Conservation (phyloP, 2,888 invertebrate species). For the Perithous albicinctus region DNA sequence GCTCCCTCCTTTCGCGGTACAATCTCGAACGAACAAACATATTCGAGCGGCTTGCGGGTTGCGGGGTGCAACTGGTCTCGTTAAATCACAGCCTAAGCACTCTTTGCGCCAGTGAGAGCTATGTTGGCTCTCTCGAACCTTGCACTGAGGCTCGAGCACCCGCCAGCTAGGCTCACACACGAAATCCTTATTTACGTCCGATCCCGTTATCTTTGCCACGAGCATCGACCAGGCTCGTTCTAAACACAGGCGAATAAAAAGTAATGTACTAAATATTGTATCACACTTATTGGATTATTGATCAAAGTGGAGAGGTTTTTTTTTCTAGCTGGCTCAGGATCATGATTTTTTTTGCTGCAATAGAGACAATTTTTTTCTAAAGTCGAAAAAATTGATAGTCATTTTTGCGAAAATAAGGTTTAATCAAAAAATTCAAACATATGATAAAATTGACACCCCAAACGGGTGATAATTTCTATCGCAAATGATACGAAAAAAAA, state of each 20-base stretch:
- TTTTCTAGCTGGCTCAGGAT: too few species aligned
- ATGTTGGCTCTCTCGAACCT: conserved; percentile 57
- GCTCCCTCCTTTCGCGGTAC: conserved; percentile 35
- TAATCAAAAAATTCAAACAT: too few species aligned
- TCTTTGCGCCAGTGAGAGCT: conserved; percentile 41
- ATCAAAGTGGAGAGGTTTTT: too few species aligned
- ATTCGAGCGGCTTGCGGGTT: conserved; percentile 56
- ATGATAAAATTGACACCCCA: too few species aligned
- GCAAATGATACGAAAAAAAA: too few species aligned
- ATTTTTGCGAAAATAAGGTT: too few species aligned
- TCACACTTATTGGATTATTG: too few species aligned
- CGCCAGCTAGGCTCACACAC: conserved; percentile 36
- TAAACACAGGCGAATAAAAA: not conserved
- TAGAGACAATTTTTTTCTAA: too few species aligned
- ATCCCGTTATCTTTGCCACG: conserved; percentile 57
- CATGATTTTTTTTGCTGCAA: too few species aligned
- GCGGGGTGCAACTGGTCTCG: conserved; percentile 60
- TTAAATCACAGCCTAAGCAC: conserved; percentile 63
- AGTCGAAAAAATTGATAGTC: too few species aligned
- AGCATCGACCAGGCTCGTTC: not conserved
- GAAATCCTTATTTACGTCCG: conserved; percentile 60
- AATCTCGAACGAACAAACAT: conserved; percentile 62
- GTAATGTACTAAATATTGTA: not conserved
- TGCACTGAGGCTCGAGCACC: conserved; percentile 18
- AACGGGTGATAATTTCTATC: too few species aligned